Percentiles rank a stretch among this genome's conserved stretches.
phyloP scores from a whole-genome alignment of 2,797 vertebrate species.

The Pteropus rufus region DNA sequence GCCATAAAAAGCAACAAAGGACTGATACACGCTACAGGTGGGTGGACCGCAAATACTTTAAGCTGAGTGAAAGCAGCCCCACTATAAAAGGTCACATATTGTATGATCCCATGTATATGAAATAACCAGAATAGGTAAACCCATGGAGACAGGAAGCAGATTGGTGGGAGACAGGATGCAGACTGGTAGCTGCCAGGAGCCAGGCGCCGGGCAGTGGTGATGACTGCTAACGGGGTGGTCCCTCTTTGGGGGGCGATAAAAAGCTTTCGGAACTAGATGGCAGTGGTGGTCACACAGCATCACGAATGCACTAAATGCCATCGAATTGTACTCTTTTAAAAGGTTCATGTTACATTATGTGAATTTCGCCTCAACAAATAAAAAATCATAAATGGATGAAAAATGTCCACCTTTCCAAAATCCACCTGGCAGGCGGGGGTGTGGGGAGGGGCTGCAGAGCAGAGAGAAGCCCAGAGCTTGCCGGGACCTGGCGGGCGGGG shows the following conservation, averaged over 20 bases:
- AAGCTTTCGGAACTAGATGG: background rate
- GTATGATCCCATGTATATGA: rapidly evolving
- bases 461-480: background rate
- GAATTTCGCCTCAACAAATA: background rate
- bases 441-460: rapidly evolving
- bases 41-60: background rate
- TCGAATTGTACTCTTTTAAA: rapidly evolving
- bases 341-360: background rate
- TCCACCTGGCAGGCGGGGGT: rapidly evolving
- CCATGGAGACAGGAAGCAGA: background rate
- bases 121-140: background rate
- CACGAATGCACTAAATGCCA: background rate
- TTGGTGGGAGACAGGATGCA: background rate
- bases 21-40: rapidly evolving
- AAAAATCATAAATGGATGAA: background rate
- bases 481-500: rapidly evolving
- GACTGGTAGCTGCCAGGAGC: background rate
- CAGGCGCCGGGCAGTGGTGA: background rate
- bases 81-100: rapidly evolving
- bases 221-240: rapidly evolving
- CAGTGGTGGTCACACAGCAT: background rate
- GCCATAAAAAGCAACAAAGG: background rate
- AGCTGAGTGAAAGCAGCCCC: background rate
- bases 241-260: no score
- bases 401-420: background rate